Base-by-base conservation (phyloP, 1,140 invertebrate genomes). In the Scaptodrosophila lebanonensis region DNA sequence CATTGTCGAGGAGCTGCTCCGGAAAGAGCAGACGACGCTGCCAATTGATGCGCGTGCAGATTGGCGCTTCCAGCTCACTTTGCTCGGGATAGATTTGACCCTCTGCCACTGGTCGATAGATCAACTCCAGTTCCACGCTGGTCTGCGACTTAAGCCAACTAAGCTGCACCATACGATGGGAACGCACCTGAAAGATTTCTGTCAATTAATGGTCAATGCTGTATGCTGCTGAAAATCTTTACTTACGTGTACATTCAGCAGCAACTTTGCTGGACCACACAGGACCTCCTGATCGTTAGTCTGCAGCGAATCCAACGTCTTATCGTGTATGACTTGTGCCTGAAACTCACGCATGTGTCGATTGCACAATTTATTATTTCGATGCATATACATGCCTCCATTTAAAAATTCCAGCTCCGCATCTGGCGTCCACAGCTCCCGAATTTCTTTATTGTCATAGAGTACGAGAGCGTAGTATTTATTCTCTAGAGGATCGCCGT, bases 301-400 rank as follows among this genome's bases (percentile, higher is more conserved):
- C 22, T 85, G 83, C 27, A 83, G 17, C 1, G 73, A 63, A 20
- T 85, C 66, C n/a, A 68, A 6, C 6, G 33, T 12, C n/a, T 60
- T 60, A 39, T 85, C 83, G 32, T 85, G 83, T 3, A 2, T 27
- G 1, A 73, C 73, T 0, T 2, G 11, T 0, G 32, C 11, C 8
- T 60, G 60, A 9, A 85, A 85, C 1, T 63, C 47, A 0, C 27
- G 52, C 11, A 85, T 73, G 5, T 57, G 38, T 8, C 44, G 61
- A 44, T 85, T 85, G 52, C 83, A 85, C 9, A 85, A 32, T 18
- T 70, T 85, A 9, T 85, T 76, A 43, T 85, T 85, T 17, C 65
- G 67, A 20, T 83, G 56, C 42, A 85, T 76, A 17, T 56, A 85
- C 42, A 85, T 85, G 38, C 83, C 69, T 15, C 83, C 83, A 3